phyloP scores from a whole-genome alignment of 1,140 invertebrate genomes.

The Drosophila sp. region DNA sequence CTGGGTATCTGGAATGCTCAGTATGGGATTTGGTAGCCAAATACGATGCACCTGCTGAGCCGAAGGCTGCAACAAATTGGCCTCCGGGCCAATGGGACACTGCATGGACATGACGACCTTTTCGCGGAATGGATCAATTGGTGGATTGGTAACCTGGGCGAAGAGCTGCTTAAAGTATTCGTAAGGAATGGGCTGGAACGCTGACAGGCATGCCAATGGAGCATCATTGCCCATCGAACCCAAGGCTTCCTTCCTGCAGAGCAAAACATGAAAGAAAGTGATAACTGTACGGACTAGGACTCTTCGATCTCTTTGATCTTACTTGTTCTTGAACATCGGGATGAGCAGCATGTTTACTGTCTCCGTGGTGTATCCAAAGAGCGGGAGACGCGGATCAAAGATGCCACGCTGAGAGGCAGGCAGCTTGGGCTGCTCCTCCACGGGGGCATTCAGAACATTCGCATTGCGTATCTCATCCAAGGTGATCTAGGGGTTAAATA shows the following conservation, averaged over 20 bases:
- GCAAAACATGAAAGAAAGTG: conserved; percentile 42
- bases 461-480: conserved; percentile 85
- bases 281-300: too few species aligned
- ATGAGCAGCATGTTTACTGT: conserved; percentile 96
- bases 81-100: conserved; percentile 95
- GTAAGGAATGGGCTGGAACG: conserved; percentile 96
- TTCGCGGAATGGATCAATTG: conserved; percentile 99
- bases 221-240: conserved; percentile 99
- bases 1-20: conserved; percentile 95
- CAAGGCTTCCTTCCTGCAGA: conserved; percentile 95
- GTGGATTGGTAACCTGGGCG: conserved; percentile 99
- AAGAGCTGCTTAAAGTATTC: conserved; percentile 99
- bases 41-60: conserved; percentile 95
- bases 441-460: conserved; percentile 79
- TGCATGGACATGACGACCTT: conserved; percentile 99
- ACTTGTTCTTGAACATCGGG: conserved; percentile 97
- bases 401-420: conserved; percentile 84
- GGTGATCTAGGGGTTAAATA: conserved; percentile 83
- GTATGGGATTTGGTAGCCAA: conserved; percentile 96
- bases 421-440: conserved; percentile 81
- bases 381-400: conserved; percentile 92
- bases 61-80: conserved; percentile 96
- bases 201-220: conserved; percentile 97
- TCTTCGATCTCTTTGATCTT: conserved; percentile 12
- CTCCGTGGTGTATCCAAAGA: conserved; percentile 98